Evolutionary conservation across 2,113 vertebrate genomes (phyloP), one percentile per base, ranked within the genome.

Genomic region (Phainopepla nitens): DNA sequence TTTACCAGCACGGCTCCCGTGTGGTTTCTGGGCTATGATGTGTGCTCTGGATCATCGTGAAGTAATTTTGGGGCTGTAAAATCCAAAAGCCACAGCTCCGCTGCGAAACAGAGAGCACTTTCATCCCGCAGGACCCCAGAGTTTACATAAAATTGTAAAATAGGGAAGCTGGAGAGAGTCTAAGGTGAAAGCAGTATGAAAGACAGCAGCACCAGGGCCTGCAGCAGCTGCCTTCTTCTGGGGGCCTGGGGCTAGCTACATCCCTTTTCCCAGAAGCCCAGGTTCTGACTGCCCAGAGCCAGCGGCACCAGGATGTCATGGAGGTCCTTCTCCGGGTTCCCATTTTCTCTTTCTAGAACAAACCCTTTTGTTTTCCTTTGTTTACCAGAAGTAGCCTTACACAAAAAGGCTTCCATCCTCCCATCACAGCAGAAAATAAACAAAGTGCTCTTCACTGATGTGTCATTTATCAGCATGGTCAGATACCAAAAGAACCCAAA

Each of bases 1-100:
- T 93, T 93, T 92, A 89, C 94, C 95, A 64, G 87, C 91, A 88
- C 18, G 10, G 94, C 93, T 98, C 97, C 97, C 73, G 45, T 92
- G 97, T 90, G 97, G 97, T 94, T 97, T 96, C 98, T 57, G 80
- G 78, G 95, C 95, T 95, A 94, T 96, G 97, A 93, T 96, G 97
- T 97, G 97, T 94, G 97, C 96, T 97, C 97, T 97, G 98, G 97
- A 96, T 97, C 94, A 96, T 96, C 73, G 15, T 95, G 97, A 97
- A 97, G 97, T 93, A 96, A 97, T 97, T 97, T 97, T 81, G 89
- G 91, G 93, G 91, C 94, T 79, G 94, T 97, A 91, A 94, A 97
- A 96, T 91, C 96, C 96, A 80, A 97, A 97, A 97, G 97, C 98
- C 97, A 68, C 95, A 95, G 93, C 94, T 93, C 86, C 5, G 41